These are phyloP conservation scores for Parthenolecanium corni DNA, from an alignment of 2,888 invertebrate genomes.

Conservation along the genomic window DNA sequence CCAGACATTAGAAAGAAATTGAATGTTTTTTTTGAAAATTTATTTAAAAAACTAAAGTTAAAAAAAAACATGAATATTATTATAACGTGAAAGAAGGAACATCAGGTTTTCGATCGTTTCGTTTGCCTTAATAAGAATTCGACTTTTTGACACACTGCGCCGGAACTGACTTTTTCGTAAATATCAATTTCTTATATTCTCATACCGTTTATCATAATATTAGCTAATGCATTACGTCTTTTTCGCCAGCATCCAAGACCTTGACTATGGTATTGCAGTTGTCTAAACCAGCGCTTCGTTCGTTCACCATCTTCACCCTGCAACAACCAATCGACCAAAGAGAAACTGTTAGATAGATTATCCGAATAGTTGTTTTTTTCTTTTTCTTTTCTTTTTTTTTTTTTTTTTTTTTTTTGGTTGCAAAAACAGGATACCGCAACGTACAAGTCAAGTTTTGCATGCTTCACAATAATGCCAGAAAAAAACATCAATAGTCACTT, in stretches of 20 bases:
- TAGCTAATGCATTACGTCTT: slow-evolving; percentile 84
- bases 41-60: neutral
- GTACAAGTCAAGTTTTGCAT: too few species aligned
- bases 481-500: too few species aligned
- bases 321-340: slow-evolving; percentile 35
- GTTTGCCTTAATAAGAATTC: neutral
- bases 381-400: too few species aligned
- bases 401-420: too few species aligned
- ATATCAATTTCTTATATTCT: slow-evolving; percentile 33
- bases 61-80: neutral
- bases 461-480: too few species aligned
- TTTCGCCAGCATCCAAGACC: slow-evolving; percentile 87
- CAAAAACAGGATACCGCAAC: too few species aligned
- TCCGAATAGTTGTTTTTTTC: neutral
- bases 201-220: slow-evolving; percentile 85
- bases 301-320: slow-evolving; percentile 80
- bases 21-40: neutral
- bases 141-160: neutral
- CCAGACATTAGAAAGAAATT: too few species aligned
- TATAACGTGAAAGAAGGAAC: neutral
- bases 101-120: neutral
- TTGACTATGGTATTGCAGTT: slow-evolving; percentile 79
- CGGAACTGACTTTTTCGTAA: neutral
- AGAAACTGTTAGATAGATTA: neutral
- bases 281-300: slow-evolving; percentile 80